Conservation (phyloP, 1,140 invertebrate species). For the Drosophila insularis region DNA sequence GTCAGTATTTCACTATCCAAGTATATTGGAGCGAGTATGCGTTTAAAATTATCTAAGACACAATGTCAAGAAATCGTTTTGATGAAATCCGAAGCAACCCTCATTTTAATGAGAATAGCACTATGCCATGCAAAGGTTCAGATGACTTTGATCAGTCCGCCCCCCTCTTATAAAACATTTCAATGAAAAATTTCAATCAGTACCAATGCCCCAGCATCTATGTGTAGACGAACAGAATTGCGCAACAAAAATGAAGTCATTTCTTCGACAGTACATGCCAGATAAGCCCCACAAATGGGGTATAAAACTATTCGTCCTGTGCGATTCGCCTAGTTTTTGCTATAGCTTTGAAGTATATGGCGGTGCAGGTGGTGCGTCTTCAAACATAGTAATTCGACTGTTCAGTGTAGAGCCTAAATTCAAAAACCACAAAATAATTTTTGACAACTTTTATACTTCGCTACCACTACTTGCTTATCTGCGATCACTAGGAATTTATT, state of each 20-base stretch:
- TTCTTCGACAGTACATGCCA: too few relatives aligned
- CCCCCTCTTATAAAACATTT: not conserved
- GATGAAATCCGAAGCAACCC: conserved; percentile 12
- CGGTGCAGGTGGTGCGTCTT: not conserved
- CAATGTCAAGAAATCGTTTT: conserved; percentile 13
- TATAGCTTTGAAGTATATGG: too few relatives aligned
- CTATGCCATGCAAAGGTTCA: conserved; percentile 9
- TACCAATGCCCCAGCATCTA: too few relatives aligned
- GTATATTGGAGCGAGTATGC: conserved; percentile 2
- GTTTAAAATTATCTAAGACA: not conserved
- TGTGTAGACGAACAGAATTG: too few relatives aligned
- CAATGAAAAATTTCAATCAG: too few relatives aligned
- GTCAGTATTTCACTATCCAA: not conserved
- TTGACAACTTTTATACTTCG: not conserved
- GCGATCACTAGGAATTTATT: not conserved
- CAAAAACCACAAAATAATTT: conserved; percentile 11
- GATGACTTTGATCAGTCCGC: conserved; percentile 14
- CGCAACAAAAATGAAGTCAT: too few relatives aligned
- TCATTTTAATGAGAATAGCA: conserved; percentile 21
- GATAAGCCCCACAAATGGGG: too few relatives aligned
- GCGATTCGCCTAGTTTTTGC: too few relatives aligned
- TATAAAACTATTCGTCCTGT: too few relatives aligned
- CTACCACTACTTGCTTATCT: too few relatives aligned
- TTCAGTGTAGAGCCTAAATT: not conserved
- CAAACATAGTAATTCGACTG: too few relatives aligned